phyloP scores from a whole-genome alignment of 2,888 invertebrate species.

The Eupithecia inturbata region DNA sequence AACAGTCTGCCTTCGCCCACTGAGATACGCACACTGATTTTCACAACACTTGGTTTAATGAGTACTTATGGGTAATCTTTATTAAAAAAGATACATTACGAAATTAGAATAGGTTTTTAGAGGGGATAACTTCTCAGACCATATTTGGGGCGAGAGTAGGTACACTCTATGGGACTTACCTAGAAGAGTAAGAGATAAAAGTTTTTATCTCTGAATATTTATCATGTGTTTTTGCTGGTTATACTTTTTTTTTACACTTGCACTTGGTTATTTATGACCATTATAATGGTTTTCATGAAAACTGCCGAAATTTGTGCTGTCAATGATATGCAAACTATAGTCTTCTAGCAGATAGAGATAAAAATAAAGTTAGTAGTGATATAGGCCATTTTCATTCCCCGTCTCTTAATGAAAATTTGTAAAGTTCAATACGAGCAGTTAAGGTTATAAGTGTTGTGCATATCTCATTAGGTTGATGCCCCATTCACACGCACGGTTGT shows the following conservation, averaged over 20 bases:
- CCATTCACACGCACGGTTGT: constrained; percentile 45
- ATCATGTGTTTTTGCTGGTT: background rate
- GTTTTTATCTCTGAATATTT: too few species aligned
- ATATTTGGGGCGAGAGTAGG: background rate
- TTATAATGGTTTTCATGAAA: background rate
- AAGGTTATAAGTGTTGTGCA: constrained; percentile 50
- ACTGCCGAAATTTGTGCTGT: background rate
- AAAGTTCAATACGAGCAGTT: background rate
- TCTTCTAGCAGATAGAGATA: background rate
- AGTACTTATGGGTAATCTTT: too few species aligned
- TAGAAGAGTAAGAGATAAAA: too few species aligned
- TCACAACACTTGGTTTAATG: constrained; percentile 36
- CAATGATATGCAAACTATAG: background rate
- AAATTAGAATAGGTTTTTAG: background rate
- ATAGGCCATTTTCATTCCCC: background rate
- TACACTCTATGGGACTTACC: too few species aligned
- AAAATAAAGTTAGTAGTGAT: background rate
- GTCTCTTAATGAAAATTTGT: background rate
- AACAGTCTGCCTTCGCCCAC: constrained; percentile 54
- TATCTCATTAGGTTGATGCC: constrained; percentile 59
- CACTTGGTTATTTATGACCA: background rate
- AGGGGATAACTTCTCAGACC: background rate
- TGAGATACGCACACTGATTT: constrained; percentile 54
- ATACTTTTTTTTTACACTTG: background rate
- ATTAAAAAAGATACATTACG: background rate